Conservation (phyloP, 2,888 invertebrate species). For the Alloscopus bannaensis region DNA sequence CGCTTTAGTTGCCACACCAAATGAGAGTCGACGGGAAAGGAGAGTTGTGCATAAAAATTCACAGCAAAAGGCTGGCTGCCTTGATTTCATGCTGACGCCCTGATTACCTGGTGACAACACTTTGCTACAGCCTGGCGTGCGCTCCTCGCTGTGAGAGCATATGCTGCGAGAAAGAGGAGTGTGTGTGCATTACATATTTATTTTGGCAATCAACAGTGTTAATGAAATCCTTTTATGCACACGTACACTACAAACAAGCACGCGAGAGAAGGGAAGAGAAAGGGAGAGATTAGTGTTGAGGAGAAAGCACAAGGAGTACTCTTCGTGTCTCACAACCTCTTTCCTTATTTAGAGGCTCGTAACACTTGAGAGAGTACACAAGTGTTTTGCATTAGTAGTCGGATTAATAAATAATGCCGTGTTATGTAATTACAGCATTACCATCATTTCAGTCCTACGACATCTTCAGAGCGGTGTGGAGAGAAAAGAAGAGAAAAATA, state of each 20-base stretch:
- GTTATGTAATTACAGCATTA: neutral
- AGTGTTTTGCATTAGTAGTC: neutral
- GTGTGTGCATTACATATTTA: neutral
- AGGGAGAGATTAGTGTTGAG: too few relatives aligned
- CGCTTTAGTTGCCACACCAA: too few relatives aligned
- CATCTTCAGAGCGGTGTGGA: neutral
- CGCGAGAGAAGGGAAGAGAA: too few relatives aligned
- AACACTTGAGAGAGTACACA: too few relatives aligned
- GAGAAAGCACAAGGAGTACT: too few relatives aligned
- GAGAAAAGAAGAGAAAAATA: neutral
- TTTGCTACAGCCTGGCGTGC: neutral
- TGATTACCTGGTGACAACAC: neutral
- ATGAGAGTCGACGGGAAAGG: neutral
- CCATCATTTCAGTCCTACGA: neutral
- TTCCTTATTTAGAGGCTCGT: too few relatives aligned
- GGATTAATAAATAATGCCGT: neutral
- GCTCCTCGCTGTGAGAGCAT: neutral
- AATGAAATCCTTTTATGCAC: neutral
- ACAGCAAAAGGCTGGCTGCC: neutral
- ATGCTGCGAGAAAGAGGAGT: too few relatives aligned
- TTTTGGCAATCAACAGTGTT: slow-evolving; percentile 7
- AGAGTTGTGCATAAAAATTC: slow-evolving; percentile 10
- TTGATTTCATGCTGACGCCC: neutral
- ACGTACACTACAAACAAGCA: too few relatives aligned
- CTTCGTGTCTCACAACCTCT: too few relatives aligned